A percentile compares a stretch with the other conserved stretches of the same genome.
These are phyloP conservation scores for Fregata magnificens DNA, from an alignment of 2,113 vertebrate genomes.

Conservation along the genomic window DNA sequence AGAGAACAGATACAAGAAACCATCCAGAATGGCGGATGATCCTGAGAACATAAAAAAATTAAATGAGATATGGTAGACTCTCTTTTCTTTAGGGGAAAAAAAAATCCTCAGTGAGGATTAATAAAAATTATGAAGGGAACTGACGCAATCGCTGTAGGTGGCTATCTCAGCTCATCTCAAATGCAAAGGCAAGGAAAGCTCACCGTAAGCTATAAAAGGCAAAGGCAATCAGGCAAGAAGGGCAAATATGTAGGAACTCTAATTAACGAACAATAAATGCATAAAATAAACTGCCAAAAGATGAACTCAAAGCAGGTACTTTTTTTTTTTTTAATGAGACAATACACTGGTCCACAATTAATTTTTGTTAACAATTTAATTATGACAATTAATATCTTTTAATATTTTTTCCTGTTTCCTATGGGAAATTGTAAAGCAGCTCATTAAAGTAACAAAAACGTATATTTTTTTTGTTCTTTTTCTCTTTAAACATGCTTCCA, in stretches of 20 bases:
- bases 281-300: conserved; percentile 46
- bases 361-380: conserved; percentile 46
- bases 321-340: conserved; percentile 12
- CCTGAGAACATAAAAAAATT: background rate
- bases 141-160: conserved; percentile 55
- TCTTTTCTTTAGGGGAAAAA: background rate
- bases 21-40: background rate
- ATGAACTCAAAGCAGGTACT: conserved; percentile 35
- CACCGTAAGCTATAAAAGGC: conserved; percentile 46
- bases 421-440: background rate
- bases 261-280: conserved; percentile 52
- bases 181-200: conserved; percentile 47
- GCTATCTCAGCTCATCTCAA: conserved; percentile 49
- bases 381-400: background rate
- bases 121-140: conserved; percentile 55
- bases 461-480: background rate
- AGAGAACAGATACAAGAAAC: background rate
- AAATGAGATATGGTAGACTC: conserved; percentile 1
- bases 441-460: background rate
- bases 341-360: background rate
- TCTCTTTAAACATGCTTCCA: background rate
- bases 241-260: conserved; percentile 59
- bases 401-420: background rate
- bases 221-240: conserved; percentile 61
- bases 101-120: background rate